Base-by-base conservation (phyloP, 2,797 vertebrate species). In the Acropternis orthonyx region DNA sequence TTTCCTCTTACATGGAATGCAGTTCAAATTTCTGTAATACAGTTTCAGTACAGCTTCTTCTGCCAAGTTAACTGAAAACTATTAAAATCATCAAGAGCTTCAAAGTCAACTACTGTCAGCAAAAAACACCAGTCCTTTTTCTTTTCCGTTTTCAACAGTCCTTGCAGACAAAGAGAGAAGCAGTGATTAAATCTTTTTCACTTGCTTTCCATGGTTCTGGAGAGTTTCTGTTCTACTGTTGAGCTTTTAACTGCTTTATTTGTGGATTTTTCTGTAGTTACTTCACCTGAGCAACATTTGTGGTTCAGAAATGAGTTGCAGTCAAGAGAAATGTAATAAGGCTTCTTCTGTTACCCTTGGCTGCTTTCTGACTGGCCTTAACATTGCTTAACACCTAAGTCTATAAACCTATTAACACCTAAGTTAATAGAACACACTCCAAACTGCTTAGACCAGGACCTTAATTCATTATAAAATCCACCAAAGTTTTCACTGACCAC, bases 1-100 rank as follows among this genome's bases (percentile, higher is more conserved):
- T 93, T 65, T 76, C 36, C 17, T 77, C 73, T 90, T 54, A 61
- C 23, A 22, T 11, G n/a, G 51, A 85, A 85, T 8, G 32, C 32
- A 37, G 56, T 72, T 78, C 46, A 66, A 34, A 65, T 72, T 67
- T 85, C 56, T 67, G 10, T 48, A 66, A 46, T 37, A 43, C 23
- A 34, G 13, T 63, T 92, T 91, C 67, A 44, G 13, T 82, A 36
- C 46, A 54, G 13, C 26, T 75, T 26, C 44, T 85, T 92, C 79
- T 78, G 49, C 28, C 48, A 71, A 78, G 65, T 72, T 85, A 91
- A 62, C 85, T 78, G 73, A 68, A 85, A 94, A 80, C 73, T 91
- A 14, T 46, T 68, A 86, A 83, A 91, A 84, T 83, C 22, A 52
- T 66, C 54, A 55, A 78, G 55, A 66, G 43, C 43, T 65, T 89